Evolutionary conservation across 1,140 invertebrate genomes (phyloP).

Genomic region (Cydia pomonella): DNA sequence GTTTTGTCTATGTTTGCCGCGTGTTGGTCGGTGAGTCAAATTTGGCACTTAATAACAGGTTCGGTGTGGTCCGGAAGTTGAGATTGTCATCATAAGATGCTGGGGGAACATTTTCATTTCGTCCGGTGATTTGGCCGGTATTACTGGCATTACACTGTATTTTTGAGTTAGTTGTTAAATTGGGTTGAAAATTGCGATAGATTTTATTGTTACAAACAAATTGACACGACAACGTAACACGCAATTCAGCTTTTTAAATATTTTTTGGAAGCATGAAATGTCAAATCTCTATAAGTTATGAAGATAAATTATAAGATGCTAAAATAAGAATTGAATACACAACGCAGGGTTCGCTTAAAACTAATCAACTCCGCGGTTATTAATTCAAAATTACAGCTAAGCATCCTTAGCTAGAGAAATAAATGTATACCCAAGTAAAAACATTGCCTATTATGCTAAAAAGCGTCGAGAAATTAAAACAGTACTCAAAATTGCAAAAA

Average conservation of each 20-base stretch:
- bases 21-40: slow-evolving; percentile 42
- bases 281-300: no score
- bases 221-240: neutral
- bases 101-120: slow-evolving; percentile 52
- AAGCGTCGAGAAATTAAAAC: neutral
- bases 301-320: no score
- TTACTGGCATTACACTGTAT: slow-evolving; percentile 41
- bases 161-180: slow-evolving; percentile 3
- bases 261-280: no score
- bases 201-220: neutral
- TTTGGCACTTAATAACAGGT: slow-evolving; percentile 53
- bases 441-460: neutral
- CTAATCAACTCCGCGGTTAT: no score
- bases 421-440: no score
- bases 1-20: slow-evolving; percentile 47
- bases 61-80: slow-evolving; percentile 66
- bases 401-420: no score
- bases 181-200: neutral
- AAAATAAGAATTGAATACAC: no score
- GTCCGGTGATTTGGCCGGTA: slow-evolving; percentile 46
- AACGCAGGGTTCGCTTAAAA: no score
- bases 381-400: no score
- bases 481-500: neutral
- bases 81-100: slow-evolving; percentile 54
- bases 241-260: neutral